Evolutionary conservation across 2,888 invertebrate species (phyloP).

Genomic region (Ceraclea dissimilis): DNA sequence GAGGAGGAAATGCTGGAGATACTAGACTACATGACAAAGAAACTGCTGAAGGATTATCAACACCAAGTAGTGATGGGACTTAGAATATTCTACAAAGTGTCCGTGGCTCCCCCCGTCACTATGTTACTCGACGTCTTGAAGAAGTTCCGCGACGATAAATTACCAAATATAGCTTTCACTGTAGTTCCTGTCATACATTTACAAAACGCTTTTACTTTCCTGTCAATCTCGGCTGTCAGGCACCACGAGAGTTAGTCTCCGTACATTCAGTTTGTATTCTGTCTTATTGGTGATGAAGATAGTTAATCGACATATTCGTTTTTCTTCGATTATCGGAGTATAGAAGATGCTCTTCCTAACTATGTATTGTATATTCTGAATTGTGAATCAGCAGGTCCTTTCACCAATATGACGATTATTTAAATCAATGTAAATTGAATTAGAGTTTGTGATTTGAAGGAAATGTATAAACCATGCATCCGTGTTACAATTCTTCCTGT

Average conservation of each 20-base stretch:
- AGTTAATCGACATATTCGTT: too few species aligned
- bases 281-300: neutral
- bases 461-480: too few species aligned
- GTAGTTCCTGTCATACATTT: slow-evolving; percentile 73
- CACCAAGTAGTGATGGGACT: slow-evolving; percentile 60
- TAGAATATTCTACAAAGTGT: slow-evolving; percentile 70
- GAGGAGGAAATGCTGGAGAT: slow-evolving; percentile 39
- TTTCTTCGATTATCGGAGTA: too few species aligned
- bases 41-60: slow-evolving; percentile 38
- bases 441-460: too few species aligned
- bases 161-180: slow-evolving; percentile 57
- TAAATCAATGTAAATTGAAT: too few species aligned
- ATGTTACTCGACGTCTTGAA: slow-evolving; percentile 37
- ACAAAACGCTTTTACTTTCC: slow-evolving; percentile 73
- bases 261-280: too few species aligned
- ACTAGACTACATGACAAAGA: slow-evolving; percentile 48
- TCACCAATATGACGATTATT: too few species aligned
- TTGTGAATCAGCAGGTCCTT: too few species aligned
- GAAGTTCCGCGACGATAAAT: slow-evolving; percentile 35
- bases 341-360: too few species aligned
- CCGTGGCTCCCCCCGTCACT: slow-evolving; percentile 42
- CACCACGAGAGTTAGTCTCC: slow-evolving; percentile 49
- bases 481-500: too few species aligned
- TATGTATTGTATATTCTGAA: too few species aligned
- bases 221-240: slow-evolving; percentile 75